Base-by-base conservation (phyloP, 2,888 invertebrate species). In the Leucozona laternaria region DNA sequence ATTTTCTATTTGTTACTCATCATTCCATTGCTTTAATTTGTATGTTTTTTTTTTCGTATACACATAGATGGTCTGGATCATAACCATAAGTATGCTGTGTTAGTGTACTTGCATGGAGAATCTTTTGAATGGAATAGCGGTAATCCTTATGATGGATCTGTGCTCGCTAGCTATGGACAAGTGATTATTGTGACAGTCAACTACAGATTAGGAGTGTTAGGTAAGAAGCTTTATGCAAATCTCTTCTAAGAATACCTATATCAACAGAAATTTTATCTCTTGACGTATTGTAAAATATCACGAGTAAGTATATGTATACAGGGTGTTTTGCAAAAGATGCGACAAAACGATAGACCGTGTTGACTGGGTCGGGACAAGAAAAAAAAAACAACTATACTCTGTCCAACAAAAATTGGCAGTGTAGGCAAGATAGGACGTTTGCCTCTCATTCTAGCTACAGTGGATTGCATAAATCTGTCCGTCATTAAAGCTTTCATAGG, bases 41-140 rank as follows among this genome's bases (percentile, higher is more conserved):
- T 25, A 8, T 70, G 2, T 15, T 31, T 11, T 58, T 31, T 11
- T 58, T 37, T 2, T 57, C 25, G 7, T 15, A 40, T 37, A 37
- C 13, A 3, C 37, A n/a, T 37, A 90, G 90, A 90, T 73, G 81
- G 88, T 8, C 92, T 93, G 53, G 93, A 93, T 1, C 90, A 93
- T 83, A 88, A 93, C 0, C 94, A 94, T 88, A 95, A 94, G 90
- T 95, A 95, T 91, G 97, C 98, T 0, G 97, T 98, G 0, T 94
- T 98, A 91, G 96, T 98, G 62, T 98, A 97, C 92, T 95, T 99
- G 88, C 98, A 98, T 90, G 98, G 98, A 0, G 98, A 98, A 91
- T 98, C 98, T 0, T 98, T 97, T 92, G 98, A 98, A 91, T 98
- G 98, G 97, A 98, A 98, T 91, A 97, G 98, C 34, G 99, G 99